A percentile compares a stretch with the other conserved stretches of the same genome.
Evolutionary conservation across 2,888 invertebrate species (phyloP).

Genomic region (Anthophora plumipes): DNA sequence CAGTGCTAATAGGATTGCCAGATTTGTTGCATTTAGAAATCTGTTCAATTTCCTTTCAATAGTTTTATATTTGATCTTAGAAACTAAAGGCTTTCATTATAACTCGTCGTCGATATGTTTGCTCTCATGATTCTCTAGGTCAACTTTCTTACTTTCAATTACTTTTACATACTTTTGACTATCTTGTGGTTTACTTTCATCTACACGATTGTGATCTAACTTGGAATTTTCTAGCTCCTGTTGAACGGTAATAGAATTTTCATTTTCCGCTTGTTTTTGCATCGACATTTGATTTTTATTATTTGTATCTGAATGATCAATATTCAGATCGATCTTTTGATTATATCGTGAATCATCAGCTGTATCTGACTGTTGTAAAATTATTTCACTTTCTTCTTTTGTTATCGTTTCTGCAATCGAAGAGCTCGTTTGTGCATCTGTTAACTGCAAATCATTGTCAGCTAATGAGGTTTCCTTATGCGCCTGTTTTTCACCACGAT

Average conservation of each 20-base stretch:
- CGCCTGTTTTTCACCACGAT: constrained; percentile 32
- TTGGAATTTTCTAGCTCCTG: constrained; percentile 52
- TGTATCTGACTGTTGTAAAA: constrained; percentile 44
- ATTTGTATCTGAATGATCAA: constrained; percentile 27
- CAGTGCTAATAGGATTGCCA: constrained; percentile 55
- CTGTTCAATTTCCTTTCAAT: constrained; percentile 50
- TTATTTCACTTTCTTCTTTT: constrained; percentile 17
- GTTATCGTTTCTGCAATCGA: constrained; percentile 1
- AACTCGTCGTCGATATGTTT: constrained; percentile 78
- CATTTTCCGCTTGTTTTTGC: constrained; percentile 51
- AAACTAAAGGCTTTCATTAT: constrained; percentile 70
- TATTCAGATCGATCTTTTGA: constrained; percentile 22
- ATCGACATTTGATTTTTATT: constrained; percentile 58
- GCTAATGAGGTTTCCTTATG: constrained; percentile 24
- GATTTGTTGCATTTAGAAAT: constrained; percentile 48
- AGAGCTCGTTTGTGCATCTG: constrained; percentile 9
- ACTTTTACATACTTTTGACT: constrained; percentile 51
- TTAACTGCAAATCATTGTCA: constrained; percentile 22
- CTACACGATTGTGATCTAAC: constrained; percentile 15
- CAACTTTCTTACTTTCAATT: constrained; percentile 43
- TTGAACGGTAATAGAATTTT: constrained; percentile 49
- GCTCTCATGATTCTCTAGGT: constrained; percentile 54
- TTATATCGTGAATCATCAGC: constrained; percentile 32
- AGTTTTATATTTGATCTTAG: constrained; percentile 64
- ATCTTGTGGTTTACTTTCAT: constrained; percentile 41